Evolutionary conservation across 2,797 vertebrate genomes (phyloP), one percentile per base, ranked within the genome.

Genomic region (Orientallactaga sibirica): DNA sequence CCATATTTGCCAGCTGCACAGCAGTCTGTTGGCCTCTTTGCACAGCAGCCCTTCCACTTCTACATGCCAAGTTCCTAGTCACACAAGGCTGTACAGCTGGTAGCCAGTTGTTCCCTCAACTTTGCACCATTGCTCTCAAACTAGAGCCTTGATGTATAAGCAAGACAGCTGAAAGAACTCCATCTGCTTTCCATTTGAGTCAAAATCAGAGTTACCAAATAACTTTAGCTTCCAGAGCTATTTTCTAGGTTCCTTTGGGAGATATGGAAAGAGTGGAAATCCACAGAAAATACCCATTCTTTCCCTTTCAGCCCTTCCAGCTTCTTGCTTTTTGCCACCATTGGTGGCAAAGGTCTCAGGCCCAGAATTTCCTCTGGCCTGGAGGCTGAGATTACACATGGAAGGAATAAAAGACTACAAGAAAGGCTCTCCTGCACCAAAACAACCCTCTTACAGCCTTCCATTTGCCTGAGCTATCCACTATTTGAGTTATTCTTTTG

Each of bases 141-240:
- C 81, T 82, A 91, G 91, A 93, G 27, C 37, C n/a, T 87, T 61
- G 70, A 16, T 78, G 15, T 89, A 67, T 85, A 85, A 93, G 94
- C 78, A 95, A 91, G 29, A 92, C 89, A 11, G 25, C 74, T 89
- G 88, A 92, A 87, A 94, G 55, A 92, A 91, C 93, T 92, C 37
- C 73, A 75, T 92, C 84, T 92, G 84, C 86, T 95, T 92, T 94
- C 84, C 73, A 87, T 94, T 88, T 81, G 71, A 87, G 73, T 81
- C 25, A n/a, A 29, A 94, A 24, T 62, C 84, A 73, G 73, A 77
- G 48, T 84, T 93, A 78, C 91, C 85, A 95, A 95, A 81, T 33
- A 22, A 61, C 18, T 80, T 96, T 81, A 78, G 43, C 52, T 58
- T 94, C 66, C 55, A 82, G 66, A 89, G 68, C 25, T 76, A 15